phyloP scores from a whole-genome alignment of 2,888 invertebrate species.

The Drosophila borborema region DNA sequence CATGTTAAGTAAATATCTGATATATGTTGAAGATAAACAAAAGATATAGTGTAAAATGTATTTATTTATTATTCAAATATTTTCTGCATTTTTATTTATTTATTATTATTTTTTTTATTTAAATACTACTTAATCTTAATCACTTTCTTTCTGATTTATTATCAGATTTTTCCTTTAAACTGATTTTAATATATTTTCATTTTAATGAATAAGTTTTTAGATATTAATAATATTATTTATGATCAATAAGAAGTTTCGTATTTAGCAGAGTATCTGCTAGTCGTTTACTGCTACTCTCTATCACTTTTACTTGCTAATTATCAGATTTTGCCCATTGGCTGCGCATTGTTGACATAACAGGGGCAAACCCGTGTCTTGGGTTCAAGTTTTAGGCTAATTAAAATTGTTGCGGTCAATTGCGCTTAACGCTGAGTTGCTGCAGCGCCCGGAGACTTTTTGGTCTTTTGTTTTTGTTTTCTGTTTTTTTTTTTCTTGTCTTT shows the following conservation, averaged over 20 bases:
- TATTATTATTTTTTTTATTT: neutral
- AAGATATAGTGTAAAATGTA: neutral
- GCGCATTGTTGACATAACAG: slow-evolving; percentile 35
- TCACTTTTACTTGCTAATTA: slow-evolving; percentile 22
- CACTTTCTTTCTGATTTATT: too few species aligned
- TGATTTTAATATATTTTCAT: too few species aligned
- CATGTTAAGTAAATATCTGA: neutral
- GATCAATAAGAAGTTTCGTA: neutral
- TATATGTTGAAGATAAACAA: neutral
- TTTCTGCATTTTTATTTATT: too few species aligned
- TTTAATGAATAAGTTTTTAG: neutral
- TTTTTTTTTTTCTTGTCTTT: neutral
- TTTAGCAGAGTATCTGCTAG: neutral
- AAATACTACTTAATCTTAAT: too few species aligned
- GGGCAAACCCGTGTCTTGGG: too few species aligned
- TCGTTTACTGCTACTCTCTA: neutral
- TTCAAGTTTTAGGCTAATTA: slow-evolving; percentile 51
- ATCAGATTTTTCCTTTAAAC: too few species aligned
- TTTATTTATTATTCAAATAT: too few species aligned
- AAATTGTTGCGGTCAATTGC: slow-evolving; percentile 63
- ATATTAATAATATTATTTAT: neutral
- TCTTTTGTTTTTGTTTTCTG: too few species aligned
- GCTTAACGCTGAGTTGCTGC: slow-evolving; percentile 32
- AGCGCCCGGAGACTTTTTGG: slow-evolving; percentile 15
- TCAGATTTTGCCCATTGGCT: slow-evolving; percentile 26